Conservation (phyloP, 2,888 invertebrate genomes). For the Timandra comae region DNA sequence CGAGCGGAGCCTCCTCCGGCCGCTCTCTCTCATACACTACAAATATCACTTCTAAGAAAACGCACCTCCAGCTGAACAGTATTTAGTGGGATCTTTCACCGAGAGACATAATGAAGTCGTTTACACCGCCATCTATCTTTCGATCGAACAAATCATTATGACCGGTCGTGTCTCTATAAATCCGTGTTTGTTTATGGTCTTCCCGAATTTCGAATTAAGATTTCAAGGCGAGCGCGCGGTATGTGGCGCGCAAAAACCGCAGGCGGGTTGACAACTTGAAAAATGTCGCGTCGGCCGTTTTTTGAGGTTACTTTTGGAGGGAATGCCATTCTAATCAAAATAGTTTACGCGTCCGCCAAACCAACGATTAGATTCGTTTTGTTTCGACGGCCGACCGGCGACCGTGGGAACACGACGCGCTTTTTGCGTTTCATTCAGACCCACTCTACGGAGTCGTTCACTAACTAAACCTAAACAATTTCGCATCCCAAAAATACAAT, state of each 20-base stretch:
- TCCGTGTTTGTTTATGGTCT: slow-evolving; percentile 42
- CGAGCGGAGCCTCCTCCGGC: slow-evolving; percentile 34
- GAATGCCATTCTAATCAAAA: slow-evolving; percentile 75
- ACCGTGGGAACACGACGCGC: slow-evolving; percentile 50
- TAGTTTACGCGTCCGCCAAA: slow-evolving; percentile 64
- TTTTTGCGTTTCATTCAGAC: not conserved
- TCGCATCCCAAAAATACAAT: too few relatives aligned
- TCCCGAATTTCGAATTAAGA: slow-evolving; percentile 57
- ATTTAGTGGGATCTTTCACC: slow-evolving; percentile 23
- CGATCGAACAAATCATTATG: slow-evolving; percentile 47
- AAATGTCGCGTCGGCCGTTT: slow-evolving; percentile 59
- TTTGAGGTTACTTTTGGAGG: slow-evolving; percentile 57
- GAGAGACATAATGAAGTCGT: slow-evolving; percentile 54
- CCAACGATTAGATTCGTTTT: slow-evolving; percentile 39
- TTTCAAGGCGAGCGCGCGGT: slow-evolving; percentile 61
- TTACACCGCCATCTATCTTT: slow-evolving; percentile 38
- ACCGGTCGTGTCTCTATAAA: slow-evolving; percentile 56
- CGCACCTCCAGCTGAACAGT: slow-evolving; percentile 20
- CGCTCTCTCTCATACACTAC: slow-evolving; percentile 27
- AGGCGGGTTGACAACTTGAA: slow-evolving; percentile 61
- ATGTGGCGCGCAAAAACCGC: slow-evolving; percentile 58
- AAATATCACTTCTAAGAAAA: slow-evolving; percentile 45
- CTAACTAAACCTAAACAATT: too few relatives aligned
- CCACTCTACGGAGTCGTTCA: too few relatives aligned
- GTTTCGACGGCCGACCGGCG: slow-evolving; percentile 27